phyloP scores from a whole-genome alignment of 2,113 vertebrate genomes.

The Ptychochromis oligacanthus region DNA sequence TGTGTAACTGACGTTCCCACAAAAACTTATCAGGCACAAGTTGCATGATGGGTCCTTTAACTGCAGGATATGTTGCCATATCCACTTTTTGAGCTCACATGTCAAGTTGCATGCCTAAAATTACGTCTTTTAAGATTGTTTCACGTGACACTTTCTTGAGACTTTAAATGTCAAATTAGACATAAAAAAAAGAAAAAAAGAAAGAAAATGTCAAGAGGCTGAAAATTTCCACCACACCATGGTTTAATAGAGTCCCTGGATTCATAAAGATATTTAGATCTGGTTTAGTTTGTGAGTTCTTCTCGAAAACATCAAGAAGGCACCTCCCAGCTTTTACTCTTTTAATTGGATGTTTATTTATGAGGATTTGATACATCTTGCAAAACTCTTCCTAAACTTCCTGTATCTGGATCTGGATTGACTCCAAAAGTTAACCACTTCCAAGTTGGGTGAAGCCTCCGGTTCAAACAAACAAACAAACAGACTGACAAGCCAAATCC shows the following conservation, averaged over 20 bases:
- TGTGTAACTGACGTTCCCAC: not conserved
- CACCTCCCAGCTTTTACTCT: not conserved
- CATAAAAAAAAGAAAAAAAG: not conserved
- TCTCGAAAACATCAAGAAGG: no score
- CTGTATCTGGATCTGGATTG: not conserved
- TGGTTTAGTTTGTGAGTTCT: no score
- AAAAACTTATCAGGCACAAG: no score
- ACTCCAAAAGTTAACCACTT: not conserved
- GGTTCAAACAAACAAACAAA: not conserved
- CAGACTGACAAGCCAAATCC: not conserved
- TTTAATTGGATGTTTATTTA: not conserved
- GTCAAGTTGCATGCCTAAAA: not conserved
- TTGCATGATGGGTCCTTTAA: not conserved
- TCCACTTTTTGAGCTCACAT: not conserved
- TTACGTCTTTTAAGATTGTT: not conserved
- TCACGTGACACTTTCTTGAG: not conserved
- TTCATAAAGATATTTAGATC: no score
- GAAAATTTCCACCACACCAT: no score
- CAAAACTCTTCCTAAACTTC: rapidly evolving
- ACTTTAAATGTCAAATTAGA: not conserved
- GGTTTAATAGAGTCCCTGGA: no score
- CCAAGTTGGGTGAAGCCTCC: not conserved
- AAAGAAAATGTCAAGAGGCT: not conserved
- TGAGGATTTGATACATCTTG: rapidly evolving
- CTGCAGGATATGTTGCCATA: not conserved